These are phyloP conservation scores for Drosophila carrolli DNA, from an alignment of 1,140 invertebrate species.

Conservation along the genomic window DNA sequence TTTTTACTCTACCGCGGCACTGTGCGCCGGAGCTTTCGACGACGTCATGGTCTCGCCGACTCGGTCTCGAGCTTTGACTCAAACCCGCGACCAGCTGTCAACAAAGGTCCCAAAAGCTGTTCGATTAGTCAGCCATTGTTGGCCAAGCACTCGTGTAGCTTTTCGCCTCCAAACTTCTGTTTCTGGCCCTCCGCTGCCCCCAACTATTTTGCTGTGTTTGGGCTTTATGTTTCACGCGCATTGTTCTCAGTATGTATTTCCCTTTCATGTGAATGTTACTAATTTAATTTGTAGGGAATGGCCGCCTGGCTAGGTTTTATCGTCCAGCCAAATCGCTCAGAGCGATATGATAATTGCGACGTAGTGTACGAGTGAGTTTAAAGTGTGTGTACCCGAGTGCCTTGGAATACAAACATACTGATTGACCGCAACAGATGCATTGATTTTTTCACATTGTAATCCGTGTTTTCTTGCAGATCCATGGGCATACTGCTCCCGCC, in stretches of 20 bases:
- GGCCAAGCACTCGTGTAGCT: slow-evolving; percentile 17
- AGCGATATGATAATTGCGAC: slow-evolving; percentile 43
- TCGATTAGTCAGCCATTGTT: slow-evolving; percentile 49
- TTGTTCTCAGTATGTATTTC: slow-evolving; percentile 48
- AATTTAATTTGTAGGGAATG: slow-evolving; percentile 63
- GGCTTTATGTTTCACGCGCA: slow-evolving; percentile 36
- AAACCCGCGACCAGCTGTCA: slow-evolving; percentile 19
- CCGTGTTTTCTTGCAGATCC: slow-evolving; percentile 86
- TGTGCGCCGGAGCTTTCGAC: slow-evolving; percentile 17
- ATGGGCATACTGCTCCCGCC: slow-evolving; percentile 91
- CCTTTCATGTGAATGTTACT: slow-evolving; percentile 34
- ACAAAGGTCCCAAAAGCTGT: slow-evolving; percentile 46
- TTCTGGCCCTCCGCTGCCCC: background rate
- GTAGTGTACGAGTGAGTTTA: slow-evolving; percentile 6
- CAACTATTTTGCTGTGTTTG: slow-evolving; percentile 4
- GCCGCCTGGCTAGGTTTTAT: slow-evolving; percentile 9
- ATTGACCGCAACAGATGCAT: slow-evolving; percentile 40
- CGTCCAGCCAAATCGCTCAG: slow-evolving; percentile 1
- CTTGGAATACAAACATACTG: slow-evolving; percentile 6
- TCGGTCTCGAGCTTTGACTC: slow-evolving; percentile 25
- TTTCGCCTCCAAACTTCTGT: slow-evolving; percentile 9
- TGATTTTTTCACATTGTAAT: slow-evolving; percentile 51
- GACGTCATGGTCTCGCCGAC: background rate
- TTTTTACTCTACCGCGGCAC: too few relatives aligned
- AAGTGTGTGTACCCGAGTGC: slow-evolving; percentile 4